Percentiles rank a stretch among this genome's conserved stretches.
Conservation (phyloP, 2,113 vertebrate species). For the Scartelaos histophorus region DNA sequence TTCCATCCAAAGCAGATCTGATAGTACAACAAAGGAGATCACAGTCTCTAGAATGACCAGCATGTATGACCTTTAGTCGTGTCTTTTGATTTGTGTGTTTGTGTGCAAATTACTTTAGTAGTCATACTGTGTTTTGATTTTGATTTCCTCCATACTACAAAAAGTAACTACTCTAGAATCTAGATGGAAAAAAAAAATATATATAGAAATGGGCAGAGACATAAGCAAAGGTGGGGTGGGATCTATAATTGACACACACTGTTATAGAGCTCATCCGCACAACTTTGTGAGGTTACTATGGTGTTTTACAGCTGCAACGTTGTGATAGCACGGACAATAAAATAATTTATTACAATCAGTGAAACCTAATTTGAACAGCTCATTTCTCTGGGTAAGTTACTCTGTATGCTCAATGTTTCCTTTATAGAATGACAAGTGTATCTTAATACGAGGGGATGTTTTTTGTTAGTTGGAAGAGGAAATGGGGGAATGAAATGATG, state of each 20-base stretch:
- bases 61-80: slow-evolving; percentile 43
- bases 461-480: slow-evolving; percentile 31
- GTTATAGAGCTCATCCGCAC: not conserved
- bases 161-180: slow-evolving; percentile 4
- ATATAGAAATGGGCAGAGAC: not conserved
- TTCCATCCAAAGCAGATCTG: slow-evolving; percentile 35
- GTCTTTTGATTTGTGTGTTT: slow-evolving; percentile 50
- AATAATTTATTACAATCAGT: not conserved
- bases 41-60: slow-evolving; percentile 47
- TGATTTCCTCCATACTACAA: slow-evolving; percentile 28
- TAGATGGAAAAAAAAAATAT: not conserved
- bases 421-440: slow-evolving; percentile 17
- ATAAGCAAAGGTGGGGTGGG: not conserved
- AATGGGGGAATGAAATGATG: slow-evolving; percentile 53
- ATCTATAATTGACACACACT: not conserved
- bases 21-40: slow-evolving; percentile 34
- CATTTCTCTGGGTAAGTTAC: not conserved
- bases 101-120: slow-evolving; percentile 51
- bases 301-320: not conserved
- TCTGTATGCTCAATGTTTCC: slow-evolving; percentile 30
- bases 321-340: not conserved
- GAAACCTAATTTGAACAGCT: not conserved
- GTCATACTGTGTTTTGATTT: slow-evolving; percentile 13
- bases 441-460: slow-evolving; percentile 42
- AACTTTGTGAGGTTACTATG: not conserved